phyloP scores from a whole-genome alignment of 1,140 invertebrate genomes.

The Lasioglossum albipes region DNA sequence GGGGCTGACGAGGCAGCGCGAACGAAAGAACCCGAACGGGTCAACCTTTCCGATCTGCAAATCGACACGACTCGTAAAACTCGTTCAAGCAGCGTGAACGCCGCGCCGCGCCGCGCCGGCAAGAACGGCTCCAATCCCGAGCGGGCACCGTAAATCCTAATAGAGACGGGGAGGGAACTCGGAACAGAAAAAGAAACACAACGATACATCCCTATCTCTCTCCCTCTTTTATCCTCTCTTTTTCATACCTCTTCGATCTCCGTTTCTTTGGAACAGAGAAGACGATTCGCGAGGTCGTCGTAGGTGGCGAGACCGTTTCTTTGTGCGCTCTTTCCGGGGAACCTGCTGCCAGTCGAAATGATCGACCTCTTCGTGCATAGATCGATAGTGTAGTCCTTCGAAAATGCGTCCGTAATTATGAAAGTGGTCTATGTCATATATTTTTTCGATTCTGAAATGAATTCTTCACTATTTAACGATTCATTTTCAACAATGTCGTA shows the following conservation, averaged over 20 bases:
- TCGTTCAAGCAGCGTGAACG: constrained; percentile 48
- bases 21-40: constrained; percentile 46
- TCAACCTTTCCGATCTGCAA: constrained; percentile 59
- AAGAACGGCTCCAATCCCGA: constrained; percentile 37
- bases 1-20: constrained; percentile 36
- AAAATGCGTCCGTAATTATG: no score
- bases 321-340: constrained; percentile 38
- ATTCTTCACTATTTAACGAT: no score
- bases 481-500: no score
- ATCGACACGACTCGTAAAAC: constrained; percentile 65
- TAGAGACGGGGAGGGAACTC: constrained; percentile 16
- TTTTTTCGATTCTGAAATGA: no score
- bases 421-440: no score
- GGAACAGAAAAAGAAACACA: no score
- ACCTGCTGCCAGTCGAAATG: background rate
- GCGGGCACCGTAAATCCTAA: constrained; percentile 55
- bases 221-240: no score
- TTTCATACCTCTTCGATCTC: no score
- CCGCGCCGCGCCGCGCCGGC: constrained; percentile 20
- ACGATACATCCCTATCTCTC: no score
- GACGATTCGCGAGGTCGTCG: constrained; percentile 44
- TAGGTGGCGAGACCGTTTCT: constrained; percentile 63
- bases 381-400: no score
- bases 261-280: background rate
- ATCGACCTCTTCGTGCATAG: no score